Evolutionary conservation across 2,888 invertebrate species (phyloP).

Genomic region (Chironomus tentans): DNA sequence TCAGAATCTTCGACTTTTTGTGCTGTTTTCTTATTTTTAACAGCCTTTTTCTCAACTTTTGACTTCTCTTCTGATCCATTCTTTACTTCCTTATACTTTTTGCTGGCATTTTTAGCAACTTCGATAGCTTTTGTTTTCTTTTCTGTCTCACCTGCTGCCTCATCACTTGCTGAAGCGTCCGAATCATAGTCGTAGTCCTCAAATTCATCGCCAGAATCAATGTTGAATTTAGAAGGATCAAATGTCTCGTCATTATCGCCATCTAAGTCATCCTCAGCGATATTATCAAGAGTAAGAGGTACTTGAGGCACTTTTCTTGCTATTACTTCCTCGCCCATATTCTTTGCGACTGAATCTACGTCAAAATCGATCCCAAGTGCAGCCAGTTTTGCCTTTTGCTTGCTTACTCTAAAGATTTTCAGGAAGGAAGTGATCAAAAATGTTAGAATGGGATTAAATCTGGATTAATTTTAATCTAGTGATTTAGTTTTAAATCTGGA

Average conservation of each 20-base stretch:
- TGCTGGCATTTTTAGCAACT: not conserved
- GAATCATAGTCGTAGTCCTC: constrained; percentile 8
- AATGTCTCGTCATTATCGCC: constrained; percentile 16
- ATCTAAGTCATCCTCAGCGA: not conserved
- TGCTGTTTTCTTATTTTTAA: not conserved
- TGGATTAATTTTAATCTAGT: no score
- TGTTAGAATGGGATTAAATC: constrained; percentile 27
- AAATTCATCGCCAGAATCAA: constrained; percentile 17
- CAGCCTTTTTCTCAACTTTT: not conserved
- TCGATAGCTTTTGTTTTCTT: not conserved
- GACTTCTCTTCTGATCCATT: no score
- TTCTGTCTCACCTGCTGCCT: not conserved
- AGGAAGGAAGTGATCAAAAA: not conserved
- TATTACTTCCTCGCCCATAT: constrained; percentile 16
- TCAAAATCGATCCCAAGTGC: constrained; percentile 47
- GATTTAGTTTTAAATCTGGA: no score
- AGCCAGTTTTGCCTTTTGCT: constrained; percentile 44
- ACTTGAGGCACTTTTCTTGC: not conserved
- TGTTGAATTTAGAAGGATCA: constrained; percentile 1
- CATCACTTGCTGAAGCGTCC: not conserved
- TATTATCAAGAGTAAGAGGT: not conserved
- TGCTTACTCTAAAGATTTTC: constrained; percentile 39
- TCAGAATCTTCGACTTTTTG: not conserved
- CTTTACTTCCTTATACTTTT: no score
- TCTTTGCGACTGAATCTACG: constrained; percentile 45